A percentile compares a stretch with the other conserved stretches of the same genome.
Evolutionary conservation across 2,888 invertebrate species (phyloP).

Genomic region (Resseliella maxima): DNA sequence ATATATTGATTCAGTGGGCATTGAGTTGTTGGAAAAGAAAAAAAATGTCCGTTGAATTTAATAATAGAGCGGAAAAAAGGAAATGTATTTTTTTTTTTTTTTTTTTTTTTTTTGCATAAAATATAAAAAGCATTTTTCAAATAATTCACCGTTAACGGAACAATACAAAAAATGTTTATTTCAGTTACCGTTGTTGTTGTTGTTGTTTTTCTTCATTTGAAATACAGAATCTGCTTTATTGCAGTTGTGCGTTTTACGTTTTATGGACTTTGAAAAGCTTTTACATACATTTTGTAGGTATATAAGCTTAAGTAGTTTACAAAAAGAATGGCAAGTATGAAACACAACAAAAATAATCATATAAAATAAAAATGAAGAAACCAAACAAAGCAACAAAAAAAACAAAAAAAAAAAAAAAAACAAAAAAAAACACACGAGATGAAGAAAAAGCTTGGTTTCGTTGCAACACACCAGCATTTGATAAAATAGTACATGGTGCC

Average conservation of each 20-base stretch:
- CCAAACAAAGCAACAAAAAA: neutral
- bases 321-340: neutral
- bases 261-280: neutral
- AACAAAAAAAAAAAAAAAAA: too few species aligned
- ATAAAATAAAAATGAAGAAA: neutral
- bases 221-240: conserved; percentile 8
- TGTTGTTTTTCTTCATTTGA: too few species aligned
- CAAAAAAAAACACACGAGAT: too few species aligned
- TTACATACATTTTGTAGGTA: neutral
- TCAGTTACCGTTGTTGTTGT: too few species aligned
- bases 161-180: too few species aligned
- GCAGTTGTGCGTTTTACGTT: conserved; percentile 16
- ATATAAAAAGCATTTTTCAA: neutral
- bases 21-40: too few species aligned
- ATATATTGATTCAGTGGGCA: too few species aligned
- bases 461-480: too few species aligned
- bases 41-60: too few species aligned
- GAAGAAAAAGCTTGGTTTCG: neutral
- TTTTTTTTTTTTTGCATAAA: neutral
- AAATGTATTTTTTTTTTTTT: too few species aligned
- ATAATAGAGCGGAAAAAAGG: too few species aligned
- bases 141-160: neutral
- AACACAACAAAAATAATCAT: neutral
- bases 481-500: neutral
- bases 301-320: neutral